A percentile compares a stretch with the other conserved stretches of the same genome.
These are phyloP conservation scores for Alaudala cheleensis DNA, from an alignment of 2,113 vertebrate genomes.

Conservation along the genomic window DNA sequence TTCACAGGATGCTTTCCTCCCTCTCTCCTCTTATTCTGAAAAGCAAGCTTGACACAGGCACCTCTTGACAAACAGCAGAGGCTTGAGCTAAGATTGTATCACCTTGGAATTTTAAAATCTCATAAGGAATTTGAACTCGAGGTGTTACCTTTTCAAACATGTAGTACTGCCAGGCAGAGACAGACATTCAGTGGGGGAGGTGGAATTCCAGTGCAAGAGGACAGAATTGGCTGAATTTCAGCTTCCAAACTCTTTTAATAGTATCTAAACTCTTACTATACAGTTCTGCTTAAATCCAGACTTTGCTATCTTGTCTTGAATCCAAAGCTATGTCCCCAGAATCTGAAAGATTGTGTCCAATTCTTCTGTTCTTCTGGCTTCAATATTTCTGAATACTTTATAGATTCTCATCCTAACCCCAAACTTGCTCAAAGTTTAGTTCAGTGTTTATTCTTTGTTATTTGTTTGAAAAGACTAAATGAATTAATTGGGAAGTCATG, in stretches of 20 bases:
- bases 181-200: background rate
- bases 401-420: background rate
- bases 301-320: background rate
- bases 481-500: background rate
- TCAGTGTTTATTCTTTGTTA: background rate
- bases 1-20: background rate
- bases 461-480: background rate
- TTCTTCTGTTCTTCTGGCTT: background rate
- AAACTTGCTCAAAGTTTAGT: background rate
- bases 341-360: background rate
- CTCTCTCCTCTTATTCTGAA: background rate
- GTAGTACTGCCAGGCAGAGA: constrained; percentile 1
- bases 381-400: background rate
- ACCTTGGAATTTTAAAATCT: constrained; percentile 54
- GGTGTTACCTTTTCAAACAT: background rate
- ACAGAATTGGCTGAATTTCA: background rate
- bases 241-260: background rate
- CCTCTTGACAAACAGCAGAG: constrained; percentile 20
- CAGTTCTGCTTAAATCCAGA: background rate
- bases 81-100: background rate
- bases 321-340: background rate
- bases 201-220: background rate
- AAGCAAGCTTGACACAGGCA: background rate
- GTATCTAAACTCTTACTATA: background rate
- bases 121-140: constrained; percentile 32